Evolutionary conservation across 2,797 vertebrate genomes (phyloP).

Genomic region (Sebastes variabilis): DNA sequence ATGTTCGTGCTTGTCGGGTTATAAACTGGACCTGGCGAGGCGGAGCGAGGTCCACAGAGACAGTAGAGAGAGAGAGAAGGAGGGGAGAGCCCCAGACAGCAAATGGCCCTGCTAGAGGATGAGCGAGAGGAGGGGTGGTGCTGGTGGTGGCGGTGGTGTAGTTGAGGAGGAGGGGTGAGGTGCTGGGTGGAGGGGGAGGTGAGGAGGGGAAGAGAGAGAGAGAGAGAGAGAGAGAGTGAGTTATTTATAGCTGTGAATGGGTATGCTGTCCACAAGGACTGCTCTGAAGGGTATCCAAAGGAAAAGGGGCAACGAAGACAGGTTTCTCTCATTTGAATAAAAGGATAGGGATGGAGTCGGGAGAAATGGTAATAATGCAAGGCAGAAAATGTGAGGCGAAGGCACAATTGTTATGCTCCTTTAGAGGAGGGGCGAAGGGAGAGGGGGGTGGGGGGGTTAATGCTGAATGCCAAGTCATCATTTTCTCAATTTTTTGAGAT

Average conservation of each 20-base stretch:
- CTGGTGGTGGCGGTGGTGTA: slow-evolving; percentile 19
- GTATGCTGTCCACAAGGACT: slow-evolving; percentile 82
- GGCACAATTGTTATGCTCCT: slow-evolving; percentile 18
- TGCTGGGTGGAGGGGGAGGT: slow-evolving; percentile 24
- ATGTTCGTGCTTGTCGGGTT: slow-evolving; percentile 56
- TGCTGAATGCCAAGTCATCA: slow-evolving; percentile 21
- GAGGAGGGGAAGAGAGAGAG: not conserved
- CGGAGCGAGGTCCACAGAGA: slow-evolving; percentile 50
- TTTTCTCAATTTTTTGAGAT: slow-evolving; percentile 33
- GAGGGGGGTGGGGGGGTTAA: not conserved
- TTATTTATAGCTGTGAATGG: slow-evolving; percentile 86
- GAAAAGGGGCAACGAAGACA: slow-evolving; percentile 70
- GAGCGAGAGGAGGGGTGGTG: slow-evolving; percentile 48
- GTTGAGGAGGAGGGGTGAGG: slow-evolving; percentile 25
- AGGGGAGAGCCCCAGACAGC: slow-evolving; percentile 72
- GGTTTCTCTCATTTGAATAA: slow-evolving; percentile 75
- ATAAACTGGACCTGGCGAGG: slow-evolving; percentile 56
- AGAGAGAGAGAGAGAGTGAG: slow-evolving; percentile 32
- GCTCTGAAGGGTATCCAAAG: slow-evolving; percentile 82
- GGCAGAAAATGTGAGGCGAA: slow-evolving; percentile 16
- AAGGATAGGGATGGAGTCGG: slow-evolving; percentile 40
- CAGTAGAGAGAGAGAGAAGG: slow-evolving; percentile 40
- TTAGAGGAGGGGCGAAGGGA: not conserved
- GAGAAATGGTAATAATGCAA: slow-evolving; percentile 36
- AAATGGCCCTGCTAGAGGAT: slow-evolving; percentile 65